A percentile compares a stretch with the other conserved stretches of the same genome.
Conservation (phyloP, 2,113 vertebrate species). For the Aptenodytes patagonicus region DNA sequence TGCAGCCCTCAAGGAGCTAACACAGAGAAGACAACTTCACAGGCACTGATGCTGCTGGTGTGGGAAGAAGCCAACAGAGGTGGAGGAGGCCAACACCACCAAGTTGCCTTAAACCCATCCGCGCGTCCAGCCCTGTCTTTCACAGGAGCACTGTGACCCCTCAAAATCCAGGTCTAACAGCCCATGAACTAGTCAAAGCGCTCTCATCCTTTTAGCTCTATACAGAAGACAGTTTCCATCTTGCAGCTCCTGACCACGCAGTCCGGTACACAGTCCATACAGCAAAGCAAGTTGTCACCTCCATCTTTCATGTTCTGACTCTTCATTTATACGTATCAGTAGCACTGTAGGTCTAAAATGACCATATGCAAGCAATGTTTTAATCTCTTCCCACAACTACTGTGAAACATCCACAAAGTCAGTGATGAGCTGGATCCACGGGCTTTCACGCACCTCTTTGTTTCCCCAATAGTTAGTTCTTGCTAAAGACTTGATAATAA, state of each 20-base stretch:
- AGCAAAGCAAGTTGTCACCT: not conserved
- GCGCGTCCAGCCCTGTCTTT: not conserved
- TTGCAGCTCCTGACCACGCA: not conserved
- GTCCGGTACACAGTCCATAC: not conserved
- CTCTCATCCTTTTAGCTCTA: not conserved
- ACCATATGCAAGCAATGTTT: rapidly evolving
- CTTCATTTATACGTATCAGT: not conserved
- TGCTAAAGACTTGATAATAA: not conserved
- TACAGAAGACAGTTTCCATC: not conserved
- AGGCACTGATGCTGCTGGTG: not conserved
- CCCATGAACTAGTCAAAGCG: not conserved
- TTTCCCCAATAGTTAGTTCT: not conserved
- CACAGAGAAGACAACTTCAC: not conserved
- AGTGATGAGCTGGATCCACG: not conserved
- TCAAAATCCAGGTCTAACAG: not conserved
- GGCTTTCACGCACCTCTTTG: not conserved
- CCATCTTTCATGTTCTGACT: not conserved
- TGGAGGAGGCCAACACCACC: not conserved
- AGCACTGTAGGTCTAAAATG: not conserved
- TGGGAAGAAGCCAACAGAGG: not conserved
- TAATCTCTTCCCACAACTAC: not conserved
- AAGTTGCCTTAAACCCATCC: not conserved
- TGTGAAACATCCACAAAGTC: not conserved
- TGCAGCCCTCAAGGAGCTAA: not conserved
- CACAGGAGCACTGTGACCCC: not conserved